Base-by-base conservation (phyloP, 1,140 invertebrate species). In the Drosophila fuyamai region DNA sequence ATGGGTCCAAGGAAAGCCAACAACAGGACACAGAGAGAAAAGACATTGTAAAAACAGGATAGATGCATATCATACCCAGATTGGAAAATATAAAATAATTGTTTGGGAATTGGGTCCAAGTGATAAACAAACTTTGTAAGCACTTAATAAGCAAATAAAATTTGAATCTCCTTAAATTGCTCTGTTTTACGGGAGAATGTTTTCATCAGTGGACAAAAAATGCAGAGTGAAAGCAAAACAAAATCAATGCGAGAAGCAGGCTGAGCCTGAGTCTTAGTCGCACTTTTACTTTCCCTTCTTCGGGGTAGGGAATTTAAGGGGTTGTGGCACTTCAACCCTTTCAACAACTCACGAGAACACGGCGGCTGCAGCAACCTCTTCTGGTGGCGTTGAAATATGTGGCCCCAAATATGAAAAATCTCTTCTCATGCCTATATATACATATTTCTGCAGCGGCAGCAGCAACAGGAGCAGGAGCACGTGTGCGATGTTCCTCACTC, bases 341-440 rank as follows among this genome's bases (percentile, higher is more conserved):
- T 82, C 59, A 81, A 72, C 75, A 72, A 71, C 75, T 71, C 62
- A 72, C 78, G 54, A 59, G 59, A 40, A 60, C 58, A 50, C 36
- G 43, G 48, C 43, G 75, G 51, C 51, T 68, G 75, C 75, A 61
- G 55, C 66, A 40, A 14, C 41, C 59, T 62, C 59, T 68, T 67
- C 38, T 41, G 54, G 44, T 36, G 56, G 46, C 44, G 44, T 51
- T 88, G 83, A 89, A 88, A 88, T 70, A 89, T 88, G 84, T 74
- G 75, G 67, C 76, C 61, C 51, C 47, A 88, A 89, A 83, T 88
- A 88, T 88, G 80, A 88, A 84, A 88, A 88, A 88, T 88, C 80
- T 76, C 71, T 61, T 72, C 72, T 38, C 32, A 57, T 63, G 60
- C 59, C 65, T 71, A 56, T 79, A 73, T 58, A 55, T 57, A 51